Base-by-base conservation (phyloP, 2,888 invertebrate genomes). In the Aromia moschata region DNA sequence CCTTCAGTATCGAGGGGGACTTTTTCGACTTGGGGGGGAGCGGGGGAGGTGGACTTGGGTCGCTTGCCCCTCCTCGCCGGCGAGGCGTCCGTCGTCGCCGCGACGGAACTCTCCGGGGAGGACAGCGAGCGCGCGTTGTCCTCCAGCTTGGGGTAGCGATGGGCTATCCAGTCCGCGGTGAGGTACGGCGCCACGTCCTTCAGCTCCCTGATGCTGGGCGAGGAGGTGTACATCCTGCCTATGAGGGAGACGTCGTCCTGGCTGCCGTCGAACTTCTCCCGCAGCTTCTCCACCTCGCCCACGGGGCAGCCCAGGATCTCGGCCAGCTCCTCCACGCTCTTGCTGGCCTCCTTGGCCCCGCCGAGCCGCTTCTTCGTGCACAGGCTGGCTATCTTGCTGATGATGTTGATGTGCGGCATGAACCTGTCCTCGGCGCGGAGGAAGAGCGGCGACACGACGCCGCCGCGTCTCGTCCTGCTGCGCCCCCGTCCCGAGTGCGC, bases 351-450 rank as follows among this genome's bases (percentile, higher is more conserved):
- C 10, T 67, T 63, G 5, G 58, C 49, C 17, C 60, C 62, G 14
- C 68, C 62, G 1, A 76, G 77, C 0, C 77, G 77, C 58, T 76
- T 80, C 70, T 75, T 76, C 7, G 74, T 70, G 58, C 77, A 80
- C 37, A 80, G 71, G 0, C 87, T 84, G 0, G 93, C 93, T 54
- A 92, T 86, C 81, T 94, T 93, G 70, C 93, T 93, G 70, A 94
- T 94, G n/a, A 94, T 88, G 71, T 94, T 93, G 67, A 94, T 93
- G 73, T 91, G 93, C 0, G 94, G 93, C 93, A 94, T 93, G 64
- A 88, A 88, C 10, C 92, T 85, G 74, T 92, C 90, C 54, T 87
- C 87, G 0, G 86, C 82, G 30, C 87, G 83, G 25, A 91, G 80
- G 5, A 86, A 87, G 46, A 90, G 87, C 0, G 91, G 90, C 0